phyloP scores from a whole-genome alignment of 2,113 vertebrate species.

The Puma concolor region DNA sequence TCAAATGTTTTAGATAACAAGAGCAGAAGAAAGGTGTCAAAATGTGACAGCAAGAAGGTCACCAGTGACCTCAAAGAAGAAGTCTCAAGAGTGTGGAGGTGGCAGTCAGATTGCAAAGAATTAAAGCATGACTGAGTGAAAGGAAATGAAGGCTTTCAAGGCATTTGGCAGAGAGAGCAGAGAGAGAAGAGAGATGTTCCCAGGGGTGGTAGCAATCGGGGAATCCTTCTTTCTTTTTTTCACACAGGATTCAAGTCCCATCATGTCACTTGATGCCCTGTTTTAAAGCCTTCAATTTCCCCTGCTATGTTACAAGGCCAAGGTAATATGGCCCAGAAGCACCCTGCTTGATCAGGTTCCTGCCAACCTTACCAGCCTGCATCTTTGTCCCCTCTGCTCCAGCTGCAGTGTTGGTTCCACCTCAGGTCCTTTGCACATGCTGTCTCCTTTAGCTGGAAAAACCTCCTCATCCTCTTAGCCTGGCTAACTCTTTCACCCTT shows the following conservation, averaged over 20 bases:
- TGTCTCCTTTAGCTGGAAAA: neutral
- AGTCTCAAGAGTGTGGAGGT: neutral
- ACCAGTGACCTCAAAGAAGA: conserved; percentile 23
- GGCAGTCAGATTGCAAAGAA: neutral
- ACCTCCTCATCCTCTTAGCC: neutral
- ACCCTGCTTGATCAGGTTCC: neutral
- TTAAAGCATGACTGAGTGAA: conserved; percentile 35
- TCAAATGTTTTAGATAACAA: neutral
- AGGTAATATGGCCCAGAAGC: neutral
- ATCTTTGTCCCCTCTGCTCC: neutral
- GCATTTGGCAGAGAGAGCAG: neutral
- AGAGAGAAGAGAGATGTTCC: neutral
- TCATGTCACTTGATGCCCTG: neutral
- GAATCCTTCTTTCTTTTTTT: neutral
- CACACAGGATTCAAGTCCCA: neutral
- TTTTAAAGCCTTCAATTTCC: neutral
- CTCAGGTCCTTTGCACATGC: neutral
- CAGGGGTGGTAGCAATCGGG: neutral
- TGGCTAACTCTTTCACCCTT: neutral
- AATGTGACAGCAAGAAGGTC: neutral
- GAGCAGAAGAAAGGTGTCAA: neutral
- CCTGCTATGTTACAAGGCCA: neutral
- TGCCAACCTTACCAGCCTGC: neutral
- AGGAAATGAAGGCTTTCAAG: conserved; percentile 44
- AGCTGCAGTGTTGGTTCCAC: neutral